These are phyloP conservation scores for Chrysogorgia sp. DNA, from an alignment of 92 coral and sea anemone species.

Conservation along the genomic window DNA sequence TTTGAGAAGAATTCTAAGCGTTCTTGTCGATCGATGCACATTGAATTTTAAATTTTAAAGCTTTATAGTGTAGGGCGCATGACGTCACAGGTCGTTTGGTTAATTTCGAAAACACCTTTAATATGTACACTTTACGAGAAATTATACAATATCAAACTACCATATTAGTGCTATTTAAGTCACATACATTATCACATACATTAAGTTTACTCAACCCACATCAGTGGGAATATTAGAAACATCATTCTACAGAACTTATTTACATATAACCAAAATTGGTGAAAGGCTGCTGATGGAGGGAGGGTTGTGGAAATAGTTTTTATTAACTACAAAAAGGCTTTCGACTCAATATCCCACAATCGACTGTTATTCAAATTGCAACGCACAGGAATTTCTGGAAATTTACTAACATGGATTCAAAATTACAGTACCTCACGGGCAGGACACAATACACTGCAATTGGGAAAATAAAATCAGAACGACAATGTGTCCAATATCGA, in stretches of 20 bases:
- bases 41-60: no score
- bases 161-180: no score
- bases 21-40: no score
- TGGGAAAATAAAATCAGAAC: constrained; percentile 39
- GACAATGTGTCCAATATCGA: constrained; percentile 31
- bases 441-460: constrained; percentile 42
- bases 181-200: no score
- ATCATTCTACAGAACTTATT: constrained; percentile 49
- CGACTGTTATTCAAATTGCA: constrained; percentile 40
- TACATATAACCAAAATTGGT: constrained; percentile 61
- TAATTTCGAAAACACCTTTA: no score
- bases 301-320: constrained; percentile 45
- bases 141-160: no score
- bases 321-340: constrained; percentile 56
- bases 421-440: constrained; percentile 47
- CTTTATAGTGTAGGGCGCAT: no score
- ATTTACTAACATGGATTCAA: constrained; percentile 45
- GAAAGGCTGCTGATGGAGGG: constrained; percentile 46
- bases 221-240: constrained; percentile 61
- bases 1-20: no score
- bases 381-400: constrained; percentile 37
- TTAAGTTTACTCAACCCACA: constrained; percentile 30
- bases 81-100: no score
- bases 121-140: no score
- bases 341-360: constrained; percentile 47